A percentile compares a stretch with the other conserved stretches of the same genome.
phyloP scores from a whole-genome alignment of 2,113 vertebrate genomes.

The Amphiprion percula region DNA sequence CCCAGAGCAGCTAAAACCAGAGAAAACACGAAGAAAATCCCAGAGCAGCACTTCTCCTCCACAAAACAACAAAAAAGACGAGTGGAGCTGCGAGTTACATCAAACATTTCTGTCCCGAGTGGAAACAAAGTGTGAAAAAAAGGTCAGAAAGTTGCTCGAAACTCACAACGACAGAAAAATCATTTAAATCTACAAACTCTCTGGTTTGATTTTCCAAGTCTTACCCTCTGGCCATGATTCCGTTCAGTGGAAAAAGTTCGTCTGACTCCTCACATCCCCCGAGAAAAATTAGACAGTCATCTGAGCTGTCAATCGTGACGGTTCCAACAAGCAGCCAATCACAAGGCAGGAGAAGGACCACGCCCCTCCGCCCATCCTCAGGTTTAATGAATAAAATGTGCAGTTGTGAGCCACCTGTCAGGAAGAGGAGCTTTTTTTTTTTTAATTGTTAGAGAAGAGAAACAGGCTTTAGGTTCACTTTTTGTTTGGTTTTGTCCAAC shows the following conservation, averaged over 20 bases:
- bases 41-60: background rate
- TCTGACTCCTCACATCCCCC: background rate
- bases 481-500: too few relatives aligned
- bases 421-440: background rate
- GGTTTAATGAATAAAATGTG: background rate
- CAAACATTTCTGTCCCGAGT: background rate
- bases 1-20: slow-evolving; percentile 2
- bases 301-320: slow-evolving; percentile 36
- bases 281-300: slow-evolving; percentile 40
- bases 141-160: background rate
- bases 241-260: background rate
- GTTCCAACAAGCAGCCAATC: slow-evolving; percentile 45
- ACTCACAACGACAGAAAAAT: background rate
- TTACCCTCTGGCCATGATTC: slow-evolving; percentile 69
- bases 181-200: background rate
- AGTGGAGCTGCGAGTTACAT: slow-evolving; percentile 9
- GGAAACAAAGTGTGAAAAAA: background rate
- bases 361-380: background rate
- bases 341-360: rapidly evolving
- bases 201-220: background rate
- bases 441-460: too few relatives aligned
- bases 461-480: too few relatives aligned
- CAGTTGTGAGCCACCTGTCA: background rate
- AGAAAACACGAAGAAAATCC: background rate
- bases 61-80: background rate